Percentiles rank a stretch among this genome's conserved stretches.
Conservation (phyloP, 2,888 invertebrate genomes). For the Athalia circularis region DNA sequence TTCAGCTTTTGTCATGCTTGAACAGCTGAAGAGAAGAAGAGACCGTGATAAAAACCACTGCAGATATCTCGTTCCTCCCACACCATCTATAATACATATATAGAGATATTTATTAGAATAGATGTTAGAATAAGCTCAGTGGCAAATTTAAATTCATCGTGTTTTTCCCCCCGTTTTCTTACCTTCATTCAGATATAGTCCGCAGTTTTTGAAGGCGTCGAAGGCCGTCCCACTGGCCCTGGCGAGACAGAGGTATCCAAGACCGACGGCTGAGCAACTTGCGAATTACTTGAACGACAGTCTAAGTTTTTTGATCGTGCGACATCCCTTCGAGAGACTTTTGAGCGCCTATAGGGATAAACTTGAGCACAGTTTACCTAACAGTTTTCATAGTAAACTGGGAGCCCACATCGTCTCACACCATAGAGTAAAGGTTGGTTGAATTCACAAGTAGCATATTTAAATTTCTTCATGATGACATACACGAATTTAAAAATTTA, state of each 20-base stretch:
- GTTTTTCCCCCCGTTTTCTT: background rate
- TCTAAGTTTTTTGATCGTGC: slow-evolving; percentile 87
- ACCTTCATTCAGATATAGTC: slow-evolving; percentile 78
- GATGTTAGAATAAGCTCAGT: too few relatives aligned
- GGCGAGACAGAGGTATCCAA: slow-evolving; percentile 87
- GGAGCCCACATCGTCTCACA: slow-evolving; percentile 86
- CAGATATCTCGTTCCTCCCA: too few relatives aligned
- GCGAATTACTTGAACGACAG: slow-evolving; percentile 85
- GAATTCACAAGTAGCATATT: background rate
- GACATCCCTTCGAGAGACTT: slow-evolving; percentile 88
- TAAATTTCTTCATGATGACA: background rate
- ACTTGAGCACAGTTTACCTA: slow-evolving; percentile 88
- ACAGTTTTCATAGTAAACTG: slow-evolving; percentile 88
- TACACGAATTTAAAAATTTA: too few relatives aligned
- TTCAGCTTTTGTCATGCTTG: slow-evolving; percentile 16
- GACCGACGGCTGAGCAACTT: slow-evolving; percentile 83
- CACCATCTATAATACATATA: too few relatives aligned
- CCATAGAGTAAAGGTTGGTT: slow-evolving; percentile 80
- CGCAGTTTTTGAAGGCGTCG: slow-evolving; percentile 85
- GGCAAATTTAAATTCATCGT: slow-evolving; percentile 23
- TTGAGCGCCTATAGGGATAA: slow-evolving; percentile 91
- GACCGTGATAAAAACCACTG: slow-evolving; percentile 22
- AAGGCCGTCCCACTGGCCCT: slow-evolving; percentile 86
- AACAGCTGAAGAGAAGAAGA: background rate
- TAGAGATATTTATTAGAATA: too few relatives aligned